These are phyloP conservation scores for Brachyalestes nurse DNA, from an alignment of 2,797 vertebrate genomes.

Conservation along the genomic window DNA sequence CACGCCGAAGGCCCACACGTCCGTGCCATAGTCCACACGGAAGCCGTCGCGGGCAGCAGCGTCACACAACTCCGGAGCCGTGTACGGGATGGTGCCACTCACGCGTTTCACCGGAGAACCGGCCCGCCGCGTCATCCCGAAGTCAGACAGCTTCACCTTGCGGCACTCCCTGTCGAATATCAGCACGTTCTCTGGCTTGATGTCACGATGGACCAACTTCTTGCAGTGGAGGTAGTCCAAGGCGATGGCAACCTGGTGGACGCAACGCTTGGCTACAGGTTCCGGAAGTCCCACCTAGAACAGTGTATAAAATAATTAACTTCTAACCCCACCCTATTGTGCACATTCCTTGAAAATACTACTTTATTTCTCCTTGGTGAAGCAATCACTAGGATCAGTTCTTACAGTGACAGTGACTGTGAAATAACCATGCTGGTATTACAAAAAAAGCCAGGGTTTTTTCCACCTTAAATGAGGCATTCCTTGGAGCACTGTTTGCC, in stretches of 20 bases:
- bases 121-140: conserved; percentile 84
- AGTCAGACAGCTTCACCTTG: conserved; percentile 86
- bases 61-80: conserved; percentile 84
- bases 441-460: no score
- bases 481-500: no score
- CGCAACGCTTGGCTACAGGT: conserved; percentile 82
- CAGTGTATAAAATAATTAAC: neutral
- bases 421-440: no score
- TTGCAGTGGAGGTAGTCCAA: conserved; percentile 85
- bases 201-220: conserved; percentile 85
- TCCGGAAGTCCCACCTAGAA: conserved; percentile 82
- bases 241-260: conserved; percentile 84
- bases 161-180: conserved; percentile 86
- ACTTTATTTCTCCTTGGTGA: no score
- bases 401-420: no score
- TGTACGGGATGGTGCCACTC: conserved; percentile 87
- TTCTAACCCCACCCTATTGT: no score
- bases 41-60: conserved; percentile 81
- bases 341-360: no score
- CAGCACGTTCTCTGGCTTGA: conserved; percentile 88
- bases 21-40: conserved; percentile 83
- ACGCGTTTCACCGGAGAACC: conserved; percentile 84
- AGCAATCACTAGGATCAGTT: no score
- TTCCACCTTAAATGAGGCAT: no score
- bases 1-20: conserved; percentile 87